Evolutionary conservation across 2,797 vertebrate genomes (phyloP), one percentile per base, ranked within the genome.

Genomic region (Takifugu rubripes): DNA sequence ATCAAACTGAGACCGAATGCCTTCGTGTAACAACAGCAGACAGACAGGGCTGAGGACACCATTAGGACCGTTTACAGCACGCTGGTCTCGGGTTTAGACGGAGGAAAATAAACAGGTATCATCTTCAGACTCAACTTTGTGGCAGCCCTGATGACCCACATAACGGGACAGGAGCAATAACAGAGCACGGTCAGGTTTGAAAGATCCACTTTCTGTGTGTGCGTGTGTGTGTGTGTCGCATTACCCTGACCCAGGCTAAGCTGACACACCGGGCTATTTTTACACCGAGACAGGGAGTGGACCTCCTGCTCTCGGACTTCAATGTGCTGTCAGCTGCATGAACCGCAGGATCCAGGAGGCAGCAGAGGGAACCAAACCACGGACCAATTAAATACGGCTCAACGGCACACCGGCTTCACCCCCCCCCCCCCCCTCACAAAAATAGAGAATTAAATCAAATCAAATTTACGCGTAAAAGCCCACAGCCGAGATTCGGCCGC

Each of bases 201-300:
- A 52, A 5, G 55, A 45, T 61, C 59, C 51, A 16, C 66, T 63
- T 59, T 63, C 29, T 8, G 6, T 45, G 36, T 40, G 36, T 40
- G 36, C 10, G 36, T 14, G 48, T 14, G 48, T 14, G 12, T 12
- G 36, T 40, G 36, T 40, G 36, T 40, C 36, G 36, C 33, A 33
- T 33, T 33, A 33, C 43, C 43, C 65, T 80, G 81, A 76, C 70
- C 78, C 68, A 21, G 66, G 61, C 70, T 66, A 50, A 78, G 69
- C 78, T 81, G 77, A 82, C 77, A 78, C 81, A 75, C 75, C 62
- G 65, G 72, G 78, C 83, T 91, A 92, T 92, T 90, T 92, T 88
- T 90, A 86, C 82, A 42, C 61, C 42, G 43, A 61, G 56, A 55
- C 62, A 46, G 71, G 27, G 71, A 81, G 68, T 14, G 74, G 74